phyloP scores from a whole-genome alignment of 2,797 vertebrate genomes.

The Scolopax bukidnonensis region DNA sequence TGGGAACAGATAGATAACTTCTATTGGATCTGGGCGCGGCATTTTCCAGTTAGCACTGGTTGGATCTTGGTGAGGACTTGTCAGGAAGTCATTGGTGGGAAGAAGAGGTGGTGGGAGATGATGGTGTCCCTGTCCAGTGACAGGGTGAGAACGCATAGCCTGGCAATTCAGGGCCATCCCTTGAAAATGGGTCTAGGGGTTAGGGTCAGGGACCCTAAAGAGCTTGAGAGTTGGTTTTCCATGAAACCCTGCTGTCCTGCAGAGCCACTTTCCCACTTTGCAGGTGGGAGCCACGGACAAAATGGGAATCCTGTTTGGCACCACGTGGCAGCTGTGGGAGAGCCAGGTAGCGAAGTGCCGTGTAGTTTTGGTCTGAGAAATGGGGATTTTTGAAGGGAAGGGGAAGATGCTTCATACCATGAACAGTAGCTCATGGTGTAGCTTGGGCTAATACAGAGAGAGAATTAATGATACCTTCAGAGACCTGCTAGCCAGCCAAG shows the following conservation, averaged over 20 bases:
- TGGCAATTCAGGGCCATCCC: not conserved
- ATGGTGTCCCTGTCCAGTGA: accelerated
- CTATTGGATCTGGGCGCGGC: not conserved
- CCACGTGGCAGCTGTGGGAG: not conserved
- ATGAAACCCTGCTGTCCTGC: not conserved
- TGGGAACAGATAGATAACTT: not conserved
- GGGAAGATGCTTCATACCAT: accelerated
- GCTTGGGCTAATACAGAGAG: not conserved
- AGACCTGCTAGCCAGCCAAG: not conserved
- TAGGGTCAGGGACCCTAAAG: not conserved
- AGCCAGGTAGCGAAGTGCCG: not conserved
- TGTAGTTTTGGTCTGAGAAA: not conserved
- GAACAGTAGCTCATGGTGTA: not conserved
- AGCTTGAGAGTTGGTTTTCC: not conserved
- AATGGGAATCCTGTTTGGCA: not conserved
- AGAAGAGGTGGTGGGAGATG: not conserved
- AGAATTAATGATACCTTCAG: not conserved
- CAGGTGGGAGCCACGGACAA: not conserved
- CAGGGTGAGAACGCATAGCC: accelerated
- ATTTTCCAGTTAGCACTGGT: not conserved
- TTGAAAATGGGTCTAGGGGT: not conserved
- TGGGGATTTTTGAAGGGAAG: not conserved
- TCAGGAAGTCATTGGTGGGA: not conserved
- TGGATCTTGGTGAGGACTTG: not conserved
- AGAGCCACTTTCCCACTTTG: not conserved